Evolutionary conservation across 1,140 invertebrate genomes (phyloP), one percentile per base, ranked within the genome.

Genomic region (Bombus consobrinus): DNA sequence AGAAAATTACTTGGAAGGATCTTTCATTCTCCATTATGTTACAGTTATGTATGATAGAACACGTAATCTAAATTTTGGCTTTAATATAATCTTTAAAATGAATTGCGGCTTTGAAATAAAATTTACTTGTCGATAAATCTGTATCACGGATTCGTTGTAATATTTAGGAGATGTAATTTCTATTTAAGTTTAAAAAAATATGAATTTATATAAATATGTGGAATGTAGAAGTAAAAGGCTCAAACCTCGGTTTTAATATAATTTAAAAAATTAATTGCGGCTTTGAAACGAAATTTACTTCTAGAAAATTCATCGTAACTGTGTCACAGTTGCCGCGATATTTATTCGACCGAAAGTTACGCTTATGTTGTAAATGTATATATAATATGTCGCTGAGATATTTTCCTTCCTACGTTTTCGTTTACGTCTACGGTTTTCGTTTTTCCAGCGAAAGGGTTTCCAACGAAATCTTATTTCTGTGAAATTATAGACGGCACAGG

Each of bases 391-490:
- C 5, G 39, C 5, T 1, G 10, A 41, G 69, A 39, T 9, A 28
- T 64, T 69, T 71, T 37, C 12, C 18, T 22, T 22, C 18, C 47
- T 47, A 18, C 43, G 43, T 47, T 47, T 47, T 47, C 43, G 43
- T 47, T 47, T 47, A 47, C 43, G n/a, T 80, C 8, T 18, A 80
- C 43, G 28, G 32, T 10, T 47, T 62, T 64, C 57, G 13, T 41
- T 25, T 37, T 25, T 59, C 39, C 62, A n/a, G 39, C 41, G 32
- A 62, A 79, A 39, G 41, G 78, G 28, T 68, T 62, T 62, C 66
- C 76, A 59, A 28, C 28, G 57, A 80, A 71, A 64, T 53, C 53
- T 85, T 73, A 80, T 73, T 85, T 83, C 59, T 71, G 13, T 39
- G 62, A 79, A 69, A 84, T 84, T 78, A 68, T 76, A 78, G 66